Evolutionary conservation across 2,797 vertebrate species (phyloP).

Genomic region (Neoniphon sammara): DNA sequence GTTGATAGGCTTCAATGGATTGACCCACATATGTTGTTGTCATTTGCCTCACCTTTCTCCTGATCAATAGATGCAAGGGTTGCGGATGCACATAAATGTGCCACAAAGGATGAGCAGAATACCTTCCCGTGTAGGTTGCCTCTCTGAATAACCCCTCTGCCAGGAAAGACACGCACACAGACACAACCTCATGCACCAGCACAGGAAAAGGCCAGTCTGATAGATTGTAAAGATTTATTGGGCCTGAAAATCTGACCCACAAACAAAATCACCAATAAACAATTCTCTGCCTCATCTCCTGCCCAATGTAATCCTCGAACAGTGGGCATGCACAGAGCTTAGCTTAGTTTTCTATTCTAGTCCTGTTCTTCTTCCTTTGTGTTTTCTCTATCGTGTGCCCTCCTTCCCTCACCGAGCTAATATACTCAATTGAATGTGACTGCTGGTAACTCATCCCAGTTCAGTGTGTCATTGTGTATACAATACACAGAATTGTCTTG

Average conservation of each 20-base stretch:
- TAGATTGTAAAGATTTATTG: constrained; percentile 79
- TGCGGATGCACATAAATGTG: background rate
- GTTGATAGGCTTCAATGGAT: background rate
- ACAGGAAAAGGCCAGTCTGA: constrained; percentile 51
- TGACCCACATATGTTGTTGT: background rate
- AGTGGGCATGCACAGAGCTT: constrained; percentile 38
- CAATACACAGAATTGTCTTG: background rate
- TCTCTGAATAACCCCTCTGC: constrained; percentile 27
- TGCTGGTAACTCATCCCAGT: constrained; percentile 44
- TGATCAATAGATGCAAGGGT: background rate
- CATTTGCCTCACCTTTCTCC: background rate
- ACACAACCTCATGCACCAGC: constrained; percentile 17
- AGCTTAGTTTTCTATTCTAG: constrained; percentile 62
- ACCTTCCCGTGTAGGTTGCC: background rate
- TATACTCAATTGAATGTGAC: constrained; percentile 48
- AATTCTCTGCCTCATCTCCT: constrained; percentile 25
- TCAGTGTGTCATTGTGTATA: constrained; percentile 4
- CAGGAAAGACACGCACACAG: constrained; percentile 40
- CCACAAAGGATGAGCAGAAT: background rate
- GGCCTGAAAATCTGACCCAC: constrained; percentile 82
- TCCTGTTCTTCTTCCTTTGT: constrained; percentile 50
- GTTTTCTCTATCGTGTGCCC: constrained; percentile 50
- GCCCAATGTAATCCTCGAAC: constrained; percentile 46
- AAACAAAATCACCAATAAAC: constrained; percentile 72
- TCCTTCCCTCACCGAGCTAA: constrained; percentile 39